phyloP scores from a whole-genome alignment of 2,797 vertebrate genomes.

The Falco columbarius region DNA sequence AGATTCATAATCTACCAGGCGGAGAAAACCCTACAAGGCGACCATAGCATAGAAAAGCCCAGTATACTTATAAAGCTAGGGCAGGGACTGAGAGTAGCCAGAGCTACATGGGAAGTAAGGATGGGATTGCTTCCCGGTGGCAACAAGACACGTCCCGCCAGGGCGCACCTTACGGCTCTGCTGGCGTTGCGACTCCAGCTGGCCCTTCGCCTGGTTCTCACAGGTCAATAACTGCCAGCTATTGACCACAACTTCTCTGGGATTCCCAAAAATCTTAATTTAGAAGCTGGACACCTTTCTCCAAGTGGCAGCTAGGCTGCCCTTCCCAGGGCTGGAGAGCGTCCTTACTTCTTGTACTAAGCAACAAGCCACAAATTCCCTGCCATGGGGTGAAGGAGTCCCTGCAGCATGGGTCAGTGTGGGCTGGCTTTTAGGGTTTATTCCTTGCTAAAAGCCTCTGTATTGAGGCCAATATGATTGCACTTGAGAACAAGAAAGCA shows the following conservation, averaged over 20 bases:
- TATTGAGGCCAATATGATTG: neutral
- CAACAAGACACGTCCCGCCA: neutral
- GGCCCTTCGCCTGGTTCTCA: neutral
- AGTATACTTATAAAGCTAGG: neutral
- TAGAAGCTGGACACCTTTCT: neutral
- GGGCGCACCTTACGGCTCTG: neutral
- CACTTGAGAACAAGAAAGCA: neutral
- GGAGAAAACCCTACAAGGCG: neutral
- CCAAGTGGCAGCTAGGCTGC: rapidly evolving
- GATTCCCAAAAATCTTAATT: neutral
- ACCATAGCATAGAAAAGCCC: neutral
- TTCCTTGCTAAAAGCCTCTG: neutral
- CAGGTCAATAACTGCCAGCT: neutral
- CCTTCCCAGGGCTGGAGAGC: neutral
- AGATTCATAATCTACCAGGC: neutral
- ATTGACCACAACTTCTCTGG: neutral
- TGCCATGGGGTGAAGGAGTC: neutral
- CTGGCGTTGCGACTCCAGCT: neutral
- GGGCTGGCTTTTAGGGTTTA: neutral
- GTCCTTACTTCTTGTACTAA: neutral
- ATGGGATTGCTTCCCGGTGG: neutral
- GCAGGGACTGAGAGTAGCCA: neutral
- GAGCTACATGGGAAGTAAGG: neutral
- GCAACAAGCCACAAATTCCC: neutral
- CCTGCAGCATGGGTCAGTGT: neutral